Percentiles rank a stretch among this genome's conserved stretches.
phyloP scores from a whole-genome alignment of 2,888 invertebrate genomes.

The Cryptus armator region DNA sequence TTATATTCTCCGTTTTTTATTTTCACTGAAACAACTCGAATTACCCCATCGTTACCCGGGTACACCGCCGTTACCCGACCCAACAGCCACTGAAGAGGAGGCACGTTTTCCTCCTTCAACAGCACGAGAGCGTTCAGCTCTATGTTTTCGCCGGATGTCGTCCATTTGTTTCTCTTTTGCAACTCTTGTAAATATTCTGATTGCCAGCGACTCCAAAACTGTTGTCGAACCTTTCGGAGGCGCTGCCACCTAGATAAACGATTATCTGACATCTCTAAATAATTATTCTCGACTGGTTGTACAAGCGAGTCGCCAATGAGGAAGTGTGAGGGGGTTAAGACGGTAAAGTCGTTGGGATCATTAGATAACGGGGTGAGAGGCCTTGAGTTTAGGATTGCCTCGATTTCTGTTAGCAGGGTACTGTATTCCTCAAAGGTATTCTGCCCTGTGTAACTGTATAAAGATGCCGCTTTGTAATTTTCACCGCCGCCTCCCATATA shows the following conservation, averaged over 20 bases:
- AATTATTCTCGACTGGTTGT: conserved; percentile 66
- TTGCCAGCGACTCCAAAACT: conserved; percentile 66
- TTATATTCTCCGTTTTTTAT: conserved; percentile 69
- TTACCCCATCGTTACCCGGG: conserved; percentile 75
- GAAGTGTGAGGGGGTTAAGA: conserved; percentile 77
- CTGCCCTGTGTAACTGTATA: conserved; percentile 62
- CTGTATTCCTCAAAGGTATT: conserved; percentile 70
- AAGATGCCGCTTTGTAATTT: conserved; percentile 73
- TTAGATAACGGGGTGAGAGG: conserved; percentile 65
- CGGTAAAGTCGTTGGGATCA: conserved; percentile 65
- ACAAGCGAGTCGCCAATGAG: conserved; percentile 70
- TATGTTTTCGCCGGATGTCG: conserved; percentile 56
- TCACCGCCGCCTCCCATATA: conserved; percentile 74
- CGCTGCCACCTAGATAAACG: conserved; percentile 70
- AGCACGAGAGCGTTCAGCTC: conserved; percentile 75
- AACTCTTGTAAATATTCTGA: conserved; percentile 67
- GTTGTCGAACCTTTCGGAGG: conserved; percentile 65
- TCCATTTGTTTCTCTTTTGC: conserved; percentile 66
- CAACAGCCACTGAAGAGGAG: conserved; percentile 75
- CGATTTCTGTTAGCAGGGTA: conserved; percentile 70
- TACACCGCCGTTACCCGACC: conserved; percentile 72
- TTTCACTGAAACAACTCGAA: conserved; percentile 75
- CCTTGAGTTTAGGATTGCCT: conserved; percentile 68
- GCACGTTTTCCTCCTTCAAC: conserved; percentile 75
- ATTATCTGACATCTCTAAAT: conserved; percentile 50